These are phyloP conservation scores for Microchirus variegatus DNA, from an alignment of 2,797 vertebrate species.

Conservation along the genomic window DNA sequence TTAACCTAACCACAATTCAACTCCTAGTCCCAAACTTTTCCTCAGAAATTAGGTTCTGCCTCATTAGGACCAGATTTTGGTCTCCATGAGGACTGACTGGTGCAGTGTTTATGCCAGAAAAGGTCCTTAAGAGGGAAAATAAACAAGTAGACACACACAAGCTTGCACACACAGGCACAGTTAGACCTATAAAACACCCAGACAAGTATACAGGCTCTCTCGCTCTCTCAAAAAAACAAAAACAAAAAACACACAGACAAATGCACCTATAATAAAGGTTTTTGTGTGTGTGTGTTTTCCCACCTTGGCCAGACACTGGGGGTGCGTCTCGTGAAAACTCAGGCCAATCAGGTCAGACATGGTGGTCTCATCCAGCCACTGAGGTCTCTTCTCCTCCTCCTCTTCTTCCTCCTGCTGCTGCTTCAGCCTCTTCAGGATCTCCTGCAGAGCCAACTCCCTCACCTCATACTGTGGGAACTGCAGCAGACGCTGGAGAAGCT, in stretches of 20 bases:
- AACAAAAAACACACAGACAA: slow-evolving; percentile 28
- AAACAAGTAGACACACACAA: slow-evolving; percentile 1
- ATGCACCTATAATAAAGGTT: slow-evolving; percentile 13
- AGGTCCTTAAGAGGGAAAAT: no score
- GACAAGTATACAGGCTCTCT: slow-evolving; percentile 9
- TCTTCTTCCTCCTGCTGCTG: slow-evolving; percentile 37
- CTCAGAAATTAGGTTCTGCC: no score
- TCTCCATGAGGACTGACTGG: no score
- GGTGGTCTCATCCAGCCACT: slow-evolving; percentile 61
- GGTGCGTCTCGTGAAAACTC: slow-evolving; percentile 85
- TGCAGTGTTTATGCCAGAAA: no score
- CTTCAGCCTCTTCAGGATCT: slow-evolving; percentile 77
- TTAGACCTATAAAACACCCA: slow-evolving; percentile 27
- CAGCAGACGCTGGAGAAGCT: slow-evolving; percentile 79
- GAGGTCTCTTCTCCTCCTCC: slow-evolving; percentile 3
- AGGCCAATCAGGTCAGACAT: slow-evolving; percentile 77
- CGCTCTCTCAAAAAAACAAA: no score
- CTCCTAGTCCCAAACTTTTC: no score
- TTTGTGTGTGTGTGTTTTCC: slow-evolving; percentile 50
- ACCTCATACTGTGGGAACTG: slow-evolving; percentile 83
- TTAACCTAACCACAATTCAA: no score
- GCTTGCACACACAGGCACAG: neutral
- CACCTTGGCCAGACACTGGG: slow-evolving; percentile 90
- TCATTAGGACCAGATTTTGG: no score
- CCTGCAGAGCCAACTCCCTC: slow-evolving; percentile 82